Evolutionary conservation across 1,140 invertebrate species (phyloP), one percentile per base, ranked within the genome.

Genomic region (Drosophila simulans): DNA sequence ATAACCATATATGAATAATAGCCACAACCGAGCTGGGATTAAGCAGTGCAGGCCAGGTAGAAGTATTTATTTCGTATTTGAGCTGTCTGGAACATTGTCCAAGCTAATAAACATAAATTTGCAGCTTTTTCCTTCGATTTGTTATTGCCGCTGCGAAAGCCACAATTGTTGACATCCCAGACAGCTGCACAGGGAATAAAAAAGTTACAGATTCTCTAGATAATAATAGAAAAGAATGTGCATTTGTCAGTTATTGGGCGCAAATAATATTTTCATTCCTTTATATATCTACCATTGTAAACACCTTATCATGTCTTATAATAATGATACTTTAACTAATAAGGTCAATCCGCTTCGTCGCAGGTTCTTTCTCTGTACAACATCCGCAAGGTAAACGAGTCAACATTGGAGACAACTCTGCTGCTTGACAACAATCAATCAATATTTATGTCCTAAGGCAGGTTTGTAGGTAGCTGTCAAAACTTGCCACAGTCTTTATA

Each of bases 341-440:
- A 22, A 22, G 20, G 20, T 22, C 20, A 22, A 22, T 3, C 20
- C 20, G 20, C 20, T 22, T 22, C 20, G 20, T 22, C 2, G 20
- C 3, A 3, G 20, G 20, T 22, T 22, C 3, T 34, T 10, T 5
- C 25, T 10, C 45, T 69, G 66, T 8, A 34, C 25, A 22, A 46
- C 40, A 48, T 20, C 11, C 40, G 42, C 46, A 49, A 25, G 37
- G 20, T 66, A 45, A 74, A 58, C 48, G 31, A 43, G 17, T 34
- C 37, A 49, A 20, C 37, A 56, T 17, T 31, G 60, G 12, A 11
- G 20, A 42, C 39, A 55, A n/a, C 31, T 57, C 57, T 43, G 60
- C 65, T 58, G 76, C 70, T 65, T 88, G 84, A 88, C 84, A 84
- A 89, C 83, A 88, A 88, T 88, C 83, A 83, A 88, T 88, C 83